These are phyloP conservation scores for Serinus canaria DNA, from an alignment of 2,113 vertebrate genomes.

Conservation along the genomic window DNA sequence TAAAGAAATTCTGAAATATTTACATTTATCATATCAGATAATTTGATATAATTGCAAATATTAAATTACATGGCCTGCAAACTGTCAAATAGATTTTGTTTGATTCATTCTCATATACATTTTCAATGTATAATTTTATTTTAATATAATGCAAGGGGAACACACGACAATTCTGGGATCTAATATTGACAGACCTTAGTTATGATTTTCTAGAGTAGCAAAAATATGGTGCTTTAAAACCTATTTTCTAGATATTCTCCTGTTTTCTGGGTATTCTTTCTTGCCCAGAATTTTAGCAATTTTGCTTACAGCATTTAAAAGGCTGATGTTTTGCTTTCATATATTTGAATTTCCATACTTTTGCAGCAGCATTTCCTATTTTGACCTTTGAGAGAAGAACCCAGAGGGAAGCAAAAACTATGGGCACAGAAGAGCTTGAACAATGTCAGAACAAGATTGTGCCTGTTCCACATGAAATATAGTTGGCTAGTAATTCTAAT, in stretches of 20 bases:
- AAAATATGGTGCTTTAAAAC: not conserved
- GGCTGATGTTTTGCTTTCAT: not conserved
- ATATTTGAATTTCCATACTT: not conserved
- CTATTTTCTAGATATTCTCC: not conserved
- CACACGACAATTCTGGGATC: not conserved
- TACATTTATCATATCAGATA: not conserved
- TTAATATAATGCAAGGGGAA: not conserved
- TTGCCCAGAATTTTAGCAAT: not conserved
- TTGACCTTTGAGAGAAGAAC: not conserved
- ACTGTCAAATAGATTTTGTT: not conserved
- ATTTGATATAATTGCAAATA: not conserved
- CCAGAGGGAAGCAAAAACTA: not conserved
- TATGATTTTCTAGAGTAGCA: not conserved
- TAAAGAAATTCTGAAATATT: not conserved
- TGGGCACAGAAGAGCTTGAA: not conserved
- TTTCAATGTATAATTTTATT: not conserved
- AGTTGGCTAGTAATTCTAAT: not conserved
- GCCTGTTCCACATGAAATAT: not conserved
- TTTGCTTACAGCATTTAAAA: slow-evolving; percentile 19
- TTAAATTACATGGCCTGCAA: not conserved
- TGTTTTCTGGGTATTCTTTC: not conserved
- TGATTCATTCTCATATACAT: not conserved
- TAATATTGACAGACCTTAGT: not conserved
- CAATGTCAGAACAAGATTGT: not conserved
- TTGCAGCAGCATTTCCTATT: not conserved